These are phyloP conservation scores for Rhogogaster chlorosoma DNA, from an alignment of 2,888 invertebrate genomes.

Conservation along the genomic window DNA sequence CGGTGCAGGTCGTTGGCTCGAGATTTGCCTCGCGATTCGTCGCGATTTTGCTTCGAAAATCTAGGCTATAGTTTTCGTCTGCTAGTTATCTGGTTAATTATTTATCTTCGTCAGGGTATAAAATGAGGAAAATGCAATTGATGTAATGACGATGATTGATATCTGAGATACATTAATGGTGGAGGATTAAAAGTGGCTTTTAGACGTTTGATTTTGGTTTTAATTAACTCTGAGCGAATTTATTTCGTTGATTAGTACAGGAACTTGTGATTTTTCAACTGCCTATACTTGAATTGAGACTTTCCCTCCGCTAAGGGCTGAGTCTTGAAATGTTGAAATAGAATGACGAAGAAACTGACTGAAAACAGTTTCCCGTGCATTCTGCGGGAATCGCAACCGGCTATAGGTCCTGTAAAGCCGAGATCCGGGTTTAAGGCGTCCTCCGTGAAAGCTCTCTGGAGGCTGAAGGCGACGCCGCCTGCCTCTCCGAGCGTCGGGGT, in stretches of 20 bases:
- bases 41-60: slow-evolving; percentile 1
- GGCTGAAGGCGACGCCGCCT: slow-evolving; percentile 65
- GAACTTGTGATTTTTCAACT: slow-evolving; percentile 50
- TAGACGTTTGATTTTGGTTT: not conserved
- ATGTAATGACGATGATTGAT: not conserved
- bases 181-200: not conserved
- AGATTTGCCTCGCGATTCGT: slow-evolving; percentile 8
- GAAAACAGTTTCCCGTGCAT: slow-evolving; percentile 51
- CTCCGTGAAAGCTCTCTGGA: slow-evolving; percentile 76
- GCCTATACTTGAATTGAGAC: slow-evolving; percentile 27
- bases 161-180: not conserved
- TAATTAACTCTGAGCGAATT: not conserved
- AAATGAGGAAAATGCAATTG: not conserved
- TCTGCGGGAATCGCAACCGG: slow-evolving; percentile 34
- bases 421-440: slow-evolving; percentile 77
- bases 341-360: slow-evolving; percentile 40
- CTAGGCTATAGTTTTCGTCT: not conserved
- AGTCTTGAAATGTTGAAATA: slow-evolving; percentile 16
- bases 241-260: slow-evolving; percentile 25
- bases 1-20: slow-evolving; percentile 82
- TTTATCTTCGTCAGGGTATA: not conserved
- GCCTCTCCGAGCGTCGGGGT: slow-evolving; percentile 61
- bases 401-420: slow-evolving; percentile 58
- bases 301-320: not conserved
- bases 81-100: not conserved